Evolutionary conservation across 2,888 invertebrate genomes (phyloP).

Genomic region (Tipula helvola): DNA sequence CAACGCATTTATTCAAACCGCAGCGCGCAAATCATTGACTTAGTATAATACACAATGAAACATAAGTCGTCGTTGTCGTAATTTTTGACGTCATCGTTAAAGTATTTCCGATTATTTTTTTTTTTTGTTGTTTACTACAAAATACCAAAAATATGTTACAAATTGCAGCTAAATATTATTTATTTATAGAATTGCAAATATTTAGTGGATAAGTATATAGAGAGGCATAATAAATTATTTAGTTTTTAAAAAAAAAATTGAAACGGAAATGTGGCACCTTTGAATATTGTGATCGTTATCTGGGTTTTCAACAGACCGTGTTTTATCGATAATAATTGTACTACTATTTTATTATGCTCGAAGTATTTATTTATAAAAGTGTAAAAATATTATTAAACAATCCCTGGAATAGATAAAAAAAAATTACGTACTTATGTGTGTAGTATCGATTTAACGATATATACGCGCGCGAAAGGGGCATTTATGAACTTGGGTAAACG

Average conservation of each 20-base stretch:
- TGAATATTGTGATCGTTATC: not conserved
- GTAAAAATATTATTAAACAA: not conserved
- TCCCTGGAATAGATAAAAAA: not conserved
- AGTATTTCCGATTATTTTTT: not conserved
- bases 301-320: not conserved
- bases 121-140: not conserved
- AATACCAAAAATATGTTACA: not conserved
- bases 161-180: not conserved
- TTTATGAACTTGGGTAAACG: not conserved
- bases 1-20: not conserved
- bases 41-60: not conserved
- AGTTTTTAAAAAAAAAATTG: not conserved
- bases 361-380: not conserved
- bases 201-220: not conserved
- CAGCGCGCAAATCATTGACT: not conserved
- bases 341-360: not conserved
- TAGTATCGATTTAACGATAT: not conserved
- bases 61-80: not conserved
- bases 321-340: not conserved
- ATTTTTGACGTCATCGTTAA: not conserved
- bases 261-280: not conserved
- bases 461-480: not conserved
- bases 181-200: not conserved
- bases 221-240: not conserved
- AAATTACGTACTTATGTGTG: not conserved